Conservation (phyloP, 2,113 vertebrate genomes). For the Centropus unirufus region DNA sequence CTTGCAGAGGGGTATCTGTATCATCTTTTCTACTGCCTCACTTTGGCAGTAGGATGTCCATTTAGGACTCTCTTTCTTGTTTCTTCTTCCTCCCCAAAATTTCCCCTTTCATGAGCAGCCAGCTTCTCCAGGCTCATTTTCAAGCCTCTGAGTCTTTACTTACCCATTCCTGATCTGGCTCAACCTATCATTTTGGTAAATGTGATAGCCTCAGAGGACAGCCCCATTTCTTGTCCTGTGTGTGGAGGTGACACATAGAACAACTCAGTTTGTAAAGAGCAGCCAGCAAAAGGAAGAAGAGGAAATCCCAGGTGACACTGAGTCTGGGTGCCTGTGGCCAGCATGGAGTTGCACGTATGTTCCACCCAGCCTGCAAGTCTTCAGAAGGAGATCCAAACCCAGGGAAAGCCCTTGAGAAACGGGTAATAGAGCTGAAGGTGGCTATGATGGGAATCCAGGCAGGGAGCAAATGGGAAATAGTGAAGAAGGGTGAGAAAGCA, state of each 20-base stretch:
- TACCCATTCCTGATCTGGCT: neutral
- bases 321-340: neutral
- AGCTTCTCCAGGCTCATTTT: neutral
- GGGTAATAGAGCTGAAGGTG: neutral
- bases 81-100: neutral
- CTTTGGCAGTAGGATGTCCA: neutral
- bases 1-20: neutral
- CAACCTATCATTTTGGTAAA: neutral
- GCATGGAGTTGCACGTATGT: neutral
- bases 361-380: neutral
- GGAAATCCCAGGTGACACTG: neutral
- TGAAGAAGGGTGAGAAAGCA: neutral
- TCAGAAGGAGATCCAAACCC: conserved; percentile 18
- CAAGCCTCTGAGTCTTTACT: neutral
- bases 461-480: neutral
- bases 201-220: fast-evolving
- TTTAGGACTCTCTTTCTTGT: neutral
- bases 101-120: neutral
- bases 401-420: neutral
- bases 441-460: neutral
- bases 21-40: neutral
- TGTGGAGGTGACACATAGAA: neutral
- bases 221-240: fast-evolving
- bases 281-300: fast-evolving
- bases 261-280: neutral